phyloP scores from a whole-genome alignment of 2,888 invertebrate species.

The Meta bourneti region DNA sequence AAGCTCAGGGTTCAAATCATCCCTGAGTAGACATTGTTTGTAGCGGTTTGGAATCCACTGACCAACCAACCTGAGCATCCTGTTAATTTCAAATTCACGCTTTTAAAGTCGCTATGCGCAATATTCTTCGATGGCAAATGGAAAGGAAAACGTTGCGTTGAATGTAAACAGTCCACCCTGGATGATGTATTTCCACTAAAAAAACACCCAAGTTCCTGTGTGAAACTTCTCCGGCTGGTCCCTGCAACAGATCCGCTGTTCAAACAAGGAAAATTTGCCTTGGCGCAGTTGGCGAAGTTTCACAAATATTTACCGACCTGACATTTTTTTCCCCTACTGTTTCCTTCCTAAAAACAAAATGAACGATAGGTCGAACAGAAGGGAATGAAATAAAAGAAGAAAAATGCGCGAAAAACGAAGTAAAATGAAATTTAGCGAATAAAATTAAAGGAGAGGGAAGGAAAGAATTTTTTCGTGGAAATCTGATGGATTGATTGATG shows the following conservation, averaged over 20 bases:
- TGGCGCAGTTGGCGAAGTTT: constrained; percentile 56
- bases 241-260: constrained; percentile 53
- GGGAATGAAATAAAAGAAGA: constrained; percentile 18
- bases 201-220: not conserved
- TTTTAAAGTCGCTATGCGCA: too few species aligned
- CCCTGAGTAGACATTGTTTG: too few species aligned
- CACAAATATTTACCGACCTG: constrained; percentile 65
- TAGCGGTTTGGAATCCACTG: too few species aligned
- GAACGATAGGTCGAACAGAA: constrained; percentile 55
- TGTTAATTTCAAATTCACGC: too few species aligned
- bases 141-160: constrained; percentile 29
- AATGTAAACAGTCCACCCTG: constrained; percentile 17
- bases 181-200: too few species aligned
- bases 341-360: constrained; percentile 25
- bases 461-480: constrained; percentile 64
- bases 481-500: constrained; percentile 76
- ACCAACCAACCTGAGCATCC: too few species aligned
- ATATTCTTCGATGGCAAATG: too few species aligned
- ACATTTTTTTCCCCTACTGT: constrained; percentile 27
- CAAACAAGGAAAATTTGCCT: constrained; percentile 58
- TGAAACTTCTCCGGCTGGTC: constrained; percentile 13
- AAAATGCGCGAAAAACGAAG: not conserved
- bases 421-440: constrained; percentile 52
- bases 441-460: constrained; percentile 42
- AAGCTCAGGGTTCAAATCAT: too few species aligned